Conservation (phyloP, 2,888 invertebrate species). For the Archips crataeganus region DNA sequence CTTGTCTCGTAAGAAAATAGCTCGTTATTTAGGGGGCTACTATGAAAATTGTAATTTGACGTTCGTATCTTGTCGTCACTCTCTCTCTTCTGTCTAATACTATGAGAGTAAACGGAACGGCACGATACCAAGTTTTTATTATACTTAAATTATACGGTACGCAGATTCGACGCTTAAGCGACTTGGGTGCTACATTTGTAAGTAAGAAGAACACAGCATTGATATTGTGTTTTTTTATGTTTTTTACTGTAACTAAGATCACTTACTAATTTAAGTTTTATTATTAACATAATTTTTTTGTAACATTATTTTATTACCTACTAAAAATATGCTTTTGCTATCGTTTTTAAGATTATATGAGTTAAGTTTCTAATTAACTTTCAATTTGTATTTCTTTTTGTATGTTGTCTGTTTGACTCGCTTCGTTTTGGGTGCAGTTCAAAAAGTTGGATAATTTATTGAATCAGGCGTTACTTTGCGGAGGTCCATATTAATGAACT, state of each 20-base stretch:
- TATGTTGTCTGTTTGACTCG: slow-evolving; percentile 14
- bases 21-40: too few species aligned
- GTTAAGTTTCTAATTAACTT: slow-evolving; percentile 1
- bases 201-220: not conserved
- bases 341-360: not conserved
- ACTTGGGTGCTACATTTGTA: not conserved
- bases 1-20: too few species aligned
- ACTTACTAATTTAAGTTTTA: slow-evolving; percentile 27
- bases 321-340: slow-evolving; percentile 22
- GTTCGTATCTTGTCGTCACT: too few species aligned
- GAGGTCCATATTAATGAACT: too few species aligned
- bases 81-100: too few species aligned
- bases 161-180: not conserved
- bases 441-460: too few species aligned
- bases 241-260: slow-evolving; percentile 9
- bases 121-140: too few species aligned
- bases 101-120: too few species aligned
- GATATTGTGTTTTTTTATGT: not conserved
- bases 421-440: not conserved
- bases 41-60: too few species aligned
- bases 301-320: not conserved
- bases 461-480: too few species aligned
- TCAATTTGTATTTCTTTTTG: not conserved
- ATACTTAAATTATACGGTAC: too few species aligned
- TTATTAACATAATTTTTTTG: slow-evolving; percentile 14